Evolutionary conservation across 2,797 vertebrate genomes (phyloP), one percentile per base, ranked within the genome.

Genomic region (Cyprinella venusta): DNA sequence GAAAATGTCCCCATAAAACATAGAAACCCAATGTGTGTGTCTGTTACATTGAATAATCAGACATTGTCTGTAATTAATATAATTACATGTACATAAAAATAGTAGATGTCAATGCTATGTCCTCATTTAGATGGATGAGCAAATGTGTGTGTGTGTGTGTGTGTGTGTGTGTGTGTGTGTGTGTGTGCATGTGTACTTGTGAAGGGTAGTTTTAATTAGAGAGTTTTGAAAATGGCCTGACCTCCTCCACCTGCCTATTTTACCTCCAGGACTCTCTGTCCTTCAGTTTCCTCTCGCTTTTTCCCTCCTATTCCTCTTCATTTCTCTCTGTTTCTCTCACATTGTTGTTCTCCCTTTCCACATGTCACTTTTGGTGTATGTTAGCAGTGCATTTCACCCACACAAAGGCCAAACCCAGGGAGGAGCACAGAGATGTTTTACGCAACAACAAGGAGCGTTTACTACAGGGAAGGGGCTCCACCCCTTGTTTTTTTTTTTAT

Each of bases 171-270:
- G 54, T 10, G 63, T 50, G 13, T 50, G 7, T 52, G 54, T 19
- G 19, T 36, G 45, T 19, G 50, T 52, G 18, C 6, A 8, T 21
- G 52, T n/a, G 52, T 21, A 7, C 1, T 19, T 54, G n/a, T 42
- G 59, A 45, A 40, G n/a, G 12, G 13, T 16, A 40, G 74, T 76
- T 75, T 75, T 75, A 74, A 75, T 75, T 67, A 24, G 70, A 74
- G 80, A 56, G 48, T 67, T 36, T 8, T 69, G 50, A 69, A 36
- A 76, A 56, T 68, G 50, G 4, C 19, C 50, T 42, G 30, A 52
- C 71, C 63, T 75, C 26, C 7, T 75, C 63, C 81, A 82, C 72
- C 63, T 83, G 50, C 59, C 63, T 38, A 36, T 10, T 83, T 13
- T 69, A 38, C 50, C 63, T 36, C 40, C 38, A 65, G 74, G 74